Evolutionary conservation across 1,140 invertebrate genomes (phyloP), one percentile per base, ranked within the genome.

Genomic region (Anastrepha obliqua): DNA sequence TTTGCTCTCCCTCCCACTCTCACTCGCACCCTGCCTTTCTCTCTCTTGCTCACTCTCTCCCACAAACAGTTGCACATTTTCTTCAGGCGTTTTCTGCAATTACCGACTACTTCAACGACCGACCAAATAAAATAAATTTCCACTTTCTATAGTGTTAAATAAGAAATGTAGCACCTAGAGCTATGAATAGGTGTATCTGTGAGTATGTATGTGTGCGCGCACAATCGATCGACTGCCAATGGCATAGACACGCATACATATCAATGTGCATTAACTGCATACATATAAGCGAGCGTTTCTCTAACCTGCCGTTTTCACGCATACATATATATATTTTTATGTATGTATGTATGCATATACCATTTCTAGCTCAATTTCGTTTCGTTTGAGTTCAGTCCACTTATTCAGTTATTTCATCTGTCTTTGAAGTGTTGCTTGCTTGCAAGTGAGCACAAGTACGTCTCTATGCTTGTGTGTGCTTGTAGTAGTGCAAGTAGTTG

Each of bases 91-190:
- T 86, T 86, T 13, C 86, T 86, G 15, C 62, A 65, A 86, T 86
- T 86, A 67, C 60, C 60, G 42, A 39, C 60, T 55, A 81, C 74
- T 81, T 81, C n/a, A 86, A 44, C 29, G 39, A 86, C 85, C 55
- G 85, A 59, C 85, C 60, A 91, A 92, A 90, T 90, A 90, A 91
- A 92, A 92, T 91, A 92, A 92, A 92, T 92, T 91, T 92, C 90
- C 90, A 89, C 90, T 91, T 90, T 90, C 91, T 91, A 92, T 90
- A 91, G 90, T 92, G 91, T 91, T 92, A 92, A 91, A 81, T 81
- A 81, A 81, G 74, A 81, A 81, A 11, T 55, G 13, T 47, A 81
- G 74, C 47, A 55, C 74, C 47, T 58, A 55, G 3, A 55, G 44
- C 47, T 81, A 6, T 55, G 15, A 47, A 29, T 81, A 55, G 15